phyloP scores from a whole-genome alignment of 2,888 invertebrate genomes.

The Andrena bicolor region DNA sequence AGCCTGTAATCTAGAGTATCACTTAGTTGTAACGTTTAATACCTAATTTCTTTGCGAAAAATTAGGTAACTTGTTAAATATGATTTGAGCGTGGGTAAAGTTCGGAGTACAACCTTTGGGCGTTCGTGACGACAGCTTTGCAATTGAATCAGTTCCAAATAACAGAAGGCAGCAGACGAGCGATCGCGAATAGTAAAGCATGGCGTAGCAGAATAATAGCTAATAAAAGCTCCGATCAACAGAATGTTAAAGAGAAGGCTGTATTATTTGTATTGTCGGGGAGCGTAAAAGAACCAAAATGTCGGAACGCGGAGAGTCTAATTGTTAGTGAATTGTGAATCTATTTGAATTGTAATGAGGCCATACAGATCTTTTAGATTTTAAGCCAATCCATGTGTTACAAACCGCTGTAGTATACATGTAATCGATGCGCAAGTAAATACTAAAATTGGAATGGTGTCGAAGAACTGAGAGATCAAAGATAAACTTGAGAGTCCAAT shows the following conservation, averaged over 20 bases:
- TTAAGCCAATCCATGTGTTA: constrained; percentile 62
- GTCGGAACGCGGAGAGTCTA: constrained; percentile 55
- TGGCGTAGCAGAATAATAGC: constrained; percentile 19
- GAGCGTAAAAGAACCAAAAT: constrained; percentile 68
- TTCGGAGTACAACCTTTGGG: constrained; percentile 25
- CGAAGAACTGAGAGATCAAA: constrained; percentile 12
- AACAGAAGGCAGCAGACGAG: constrained; percentile 21
- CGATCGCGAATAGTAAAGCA: constrained; percentile 1
- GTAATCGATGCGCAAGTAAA: constrained; percentile 62
- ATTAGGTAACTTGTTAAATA: constrained; percentile 69
- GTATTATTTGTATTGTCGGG: constrained; percentile 70
- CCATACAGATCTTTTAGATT: constrained; percentile 75
- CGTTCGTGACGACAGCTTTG: constrained; percentile 21
- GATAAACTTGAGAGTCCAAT: constrained; percentile 25
- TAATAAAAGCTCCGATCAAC: constrained; percentile 23
- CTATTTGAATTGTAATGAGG: constrained; percentile 70
- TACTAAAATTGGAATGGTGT: constrained; percentile 54
- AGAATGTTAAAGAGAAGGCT: constrained; percentile 24
- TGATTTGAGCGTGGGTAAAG: constrained; percentile 47
- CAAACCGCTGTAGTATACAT: constrained; percentile 34
- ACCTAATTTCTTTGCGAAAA: constrained; percentile 67
- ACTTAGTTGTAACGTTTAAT: constrained; percentile 63
- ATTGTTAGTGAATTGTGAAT: constrained; percentile 69
- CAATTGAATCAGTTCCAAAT: constrained; percentile 32
- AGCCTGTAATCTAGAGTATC: constrained; percentile 63